Evolutionary conservation across 2,797 vertebrate genomes (phyloP), one percentile per base, ranked within the genome.

Genomic region (Brachyalestes nurse): DNA sequence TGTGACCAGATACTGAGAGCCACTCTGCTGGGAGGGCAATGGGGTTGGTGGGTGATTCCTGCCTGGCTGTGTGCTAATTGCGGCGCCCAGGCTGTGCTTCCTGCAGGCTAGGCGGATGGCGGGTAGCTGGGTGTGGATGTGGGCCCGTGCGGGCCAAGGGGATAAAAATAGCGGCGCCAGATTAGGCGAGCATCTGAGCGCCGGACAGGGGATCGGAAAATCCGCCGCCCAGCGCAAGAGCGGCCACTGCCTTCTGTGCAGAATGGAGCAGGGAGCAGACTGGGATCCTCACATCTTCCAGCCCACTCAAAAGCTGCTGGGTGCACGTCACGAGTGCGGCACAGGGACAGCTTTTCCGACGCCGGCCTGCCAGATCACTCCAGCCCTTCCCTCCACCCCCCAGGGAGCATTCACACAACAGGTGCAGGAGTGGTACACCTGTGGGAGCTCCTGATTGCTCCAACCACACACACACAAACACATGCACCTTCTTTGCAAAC

Each of bases 171-270:
- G 92, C 87, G 21, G 64, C 88, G 80, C 91, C 93, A 94, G 93
- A 92, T 94, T 93, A 93, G 88, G 76, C 14, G 90, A 94, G 90
- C 93, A 95, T 94, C 93, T 94, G 94, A 94, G 91, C 90, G 88
- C 90, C 88, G 88, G 88, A 90, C 87, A 91, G 93, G 93, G 90
- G 92, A 92, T 94, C 91, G 92, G 93, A 94, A 94, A 94, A 93
- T 93, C 91, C 91, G 72, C 87, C 88, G 38, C 73, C 84, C 75
- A 85, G 86, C 1, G 38, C 91, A 91, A 93, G 80, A 89, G 85
- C 66, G 88, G 88, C 85, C 89, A 87, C 86, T 66, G 87, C 40
- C 28, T 74, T 77, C 47, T 72, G 58, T 87, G 90, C 89, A 87
- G 88, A 62, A 60, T 40, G 60, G 79, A 47, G 65, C 79, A 90